Percentiles rank a stretch among this genome's conserved stretches.
phyloP scores from a whole-genome alignment of 2,797 vertebrate genomes.

The Sarcophilus harrisii region DNA sequence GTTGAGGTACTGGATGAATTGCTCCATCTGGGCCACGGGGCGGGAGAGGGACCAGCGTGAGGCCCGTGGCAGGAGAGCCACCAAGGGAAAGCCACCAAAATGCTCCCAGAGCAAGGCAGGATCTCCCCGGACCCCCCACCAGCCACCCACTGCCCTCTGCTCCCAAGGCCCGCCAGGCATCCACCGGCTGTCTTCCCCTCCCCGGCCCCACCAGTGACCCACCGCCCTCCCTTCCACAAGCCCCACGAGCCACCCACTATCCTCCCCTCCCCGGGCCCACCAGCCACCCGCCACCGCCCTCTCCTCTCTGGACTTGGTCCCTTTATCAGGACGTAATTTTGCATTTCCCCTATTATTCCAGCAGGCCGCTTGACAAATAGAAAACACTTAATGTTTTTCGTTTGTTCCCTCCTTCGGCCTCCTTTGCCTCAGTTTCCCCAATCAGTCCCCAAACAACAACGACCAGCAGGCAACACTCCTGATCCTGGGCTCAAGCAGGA shows the following conservation, averaged over 20 bases:
- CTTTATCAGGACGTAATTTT: not conserved
- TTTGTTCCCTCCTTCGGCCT: not conserved
- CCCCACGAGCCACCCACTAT: no score
- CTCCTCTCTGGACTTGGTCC: not conserved
- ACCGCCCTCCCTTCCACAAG: no score
- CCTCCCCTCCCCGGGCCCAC: no score
- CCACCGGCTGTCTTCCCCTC: no score
- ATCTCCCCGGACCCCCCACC: not conserved
- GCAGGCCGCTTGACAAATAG: not conserved
- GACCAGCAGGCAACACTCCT: not conserved
- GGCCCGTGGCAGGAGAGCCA: not conserved
- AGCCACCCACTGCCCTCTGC: not conserved
- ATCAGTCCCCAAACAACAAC: not conserved
- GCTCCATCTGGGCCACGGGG: conserved; percentile 90
- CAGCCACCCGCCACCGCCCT: no score
- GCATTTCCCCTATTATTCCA: not conserved
- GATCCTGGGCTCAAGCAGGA: not conserved
- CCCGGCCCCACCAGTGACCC: no score
- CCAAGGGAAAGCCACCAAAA: not conserved
- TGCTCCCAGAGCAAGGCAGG: not conserved
- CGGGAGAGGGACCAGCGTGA: rapidly evolving
- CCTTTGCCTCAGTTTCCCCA: not conserved
- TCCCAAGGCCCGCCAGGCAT: no score
- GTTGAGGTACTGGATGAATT: conserved; percentile 95
- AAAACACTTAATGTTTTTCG: not conserved